Evolutionary conservation across 2,797 vertebrate species (phyloP).

Genomic region (Hippopotamyrus pictus): DNA sequence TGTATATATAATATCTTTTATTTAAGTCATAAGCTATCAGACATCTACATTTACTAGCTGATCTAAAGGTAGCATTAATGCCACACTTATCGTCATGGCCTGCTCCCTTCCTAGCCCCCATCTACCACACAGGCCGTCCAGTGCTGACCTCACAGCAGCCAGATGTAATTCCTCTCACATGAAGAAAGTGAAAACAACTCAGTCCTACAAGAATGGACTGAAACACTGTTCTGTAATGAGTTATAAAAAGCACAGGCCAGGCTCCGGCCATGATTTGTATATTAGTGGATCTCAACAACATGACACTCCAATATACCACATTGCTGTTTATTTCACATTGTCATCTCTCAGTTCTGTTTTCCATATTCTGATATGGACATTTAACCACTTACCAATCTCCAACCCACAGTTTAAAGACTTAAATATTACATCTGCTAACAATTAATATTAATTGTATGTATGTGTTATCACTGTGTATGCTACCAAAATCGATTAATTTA

Average conservation of each 20-base stretch:
- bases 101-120: background rate
- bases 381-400: background rate
- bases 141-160: background rate
- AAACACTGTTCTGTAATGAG: background rate
- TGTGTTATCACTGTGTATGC: background rate
- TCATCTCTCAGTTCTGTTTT: background rate
- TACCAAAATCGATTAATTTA: background rate
- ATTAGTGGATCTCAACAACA: background rate
- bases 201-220: background rate
- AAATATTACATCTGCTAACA: background rate
- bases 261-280: background rate
- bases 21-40: background rate
- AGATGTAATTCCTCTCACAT: background rate
- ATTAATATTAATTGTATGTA: background rate
- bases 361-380: background rate
- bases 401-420: background rate
- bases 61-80: background rate
- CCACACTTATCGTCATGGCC: background rate
- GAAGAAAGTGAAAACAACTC: background rate
- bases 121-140: background rate
- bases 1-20: background rate
- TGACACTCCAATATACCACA: background rate
- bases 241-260: background rate
- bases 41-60: background rate
- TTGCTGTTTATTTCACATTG: background rate